phyloP scores from a whole-genome alignment of 2,797 vertebrate genomes.

The Linurgus olivaceus region DNA sequence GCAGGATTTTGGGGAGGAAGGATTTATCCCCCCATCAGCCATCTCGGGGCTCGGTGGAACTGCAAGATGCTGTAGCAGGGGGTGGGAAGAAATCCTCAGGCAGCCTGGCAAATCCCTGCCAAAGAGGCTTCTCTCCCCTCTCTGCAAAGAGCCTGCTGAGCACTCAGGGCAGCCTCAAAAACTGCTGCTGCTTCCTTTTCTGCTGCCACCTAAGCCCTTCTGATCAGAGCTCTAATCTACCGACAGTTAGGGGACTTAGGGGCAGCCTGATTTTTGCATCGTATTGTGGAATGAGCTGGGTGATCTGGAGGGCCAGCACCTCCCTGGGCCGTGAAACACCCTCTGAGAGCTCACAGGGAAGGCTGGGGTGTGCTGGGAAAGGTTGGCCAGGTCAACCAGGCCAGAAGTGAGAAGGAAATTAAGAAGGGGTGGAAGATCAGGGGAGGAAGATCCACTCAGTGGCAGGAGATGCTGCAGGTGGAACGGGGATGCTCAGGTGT shows the following conservation, averaged over 20 bases:
- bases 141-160: background rate
- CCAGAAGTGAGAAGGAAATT: background rate
- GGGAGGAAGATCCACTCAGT: background rate
- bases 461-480: background rate
- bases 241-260: background rate
- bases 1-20: constrained; percentile 16
- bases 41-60: background rate
- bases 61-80: background rate
- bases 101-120: constrained; percentile 27
- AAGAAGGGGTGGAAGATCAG: background rate
- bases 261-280: background rate
- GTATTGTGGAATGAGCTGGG: rapidly evolving
- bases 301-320: background rate
- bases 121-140: constrained; percentile 37
- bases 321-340: rapidly evolving
- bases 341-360: rapidly evolving
- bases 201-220: background rate
- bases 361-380: background rate
- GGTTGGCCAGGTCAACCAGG: background rate
- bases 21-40: background rate
- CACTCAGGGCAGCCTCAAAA: background rate
- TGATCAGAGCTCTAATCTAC: constrained; percentile 33
- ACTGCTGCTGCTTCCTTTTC: background rate
- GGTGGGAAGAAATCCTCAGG: background rate
- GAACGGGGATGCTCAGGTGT: background rate